Evolutionary conservation across 1,140 invertebrate genomes (phyloP).

Genomic region (Drosophila eugracilis): DNA sequence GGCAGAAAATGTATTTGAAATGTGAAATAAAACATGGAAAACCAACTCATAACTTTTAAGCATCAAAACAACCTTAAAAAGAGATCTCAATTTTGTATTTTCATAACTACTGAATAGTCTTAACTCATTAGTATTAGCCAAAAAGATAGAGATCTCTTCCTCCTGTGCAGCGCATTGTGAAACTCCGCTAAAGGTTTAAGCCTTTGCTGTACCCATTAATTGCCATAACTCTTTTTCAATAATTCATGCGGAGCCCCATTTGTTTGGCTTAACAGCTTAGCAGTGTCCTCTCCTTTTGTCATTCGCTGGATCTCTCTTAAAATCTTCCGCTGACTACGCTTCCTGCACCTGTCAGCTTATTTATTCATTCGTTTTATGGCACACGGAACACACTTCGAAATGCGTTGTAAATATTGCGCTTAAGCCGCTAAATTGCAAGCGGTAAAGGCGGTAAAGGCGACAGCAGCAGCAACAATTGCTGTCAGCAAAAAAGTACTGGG

Average conservation of each 20-base stretch:
- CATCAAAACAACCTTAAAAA: neutral
- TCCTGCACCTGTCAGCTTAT: constrained; percentile 61
- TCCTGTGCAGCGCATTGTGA: constrained; percentile 1
- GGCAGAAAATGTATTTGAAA: too few species aligned
- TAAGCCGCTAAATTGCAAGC: constrained; percentile 78
- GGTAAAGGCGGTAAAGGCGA: constrained; percentile 36
- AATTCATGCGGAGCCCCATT: constrained; percentile 45
- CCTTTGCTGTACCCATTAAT: constrained; percentile 20
- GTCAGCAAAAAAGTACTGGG: constrained; percentile 54
- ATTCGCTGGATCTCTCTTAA: constrained; percentile 20
- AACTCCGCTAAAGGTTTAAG: constrained; percentile 2
- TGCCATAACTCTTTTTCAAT: constrained; percentile 47
- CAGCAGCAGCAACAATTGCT: constrained; percentile 63
- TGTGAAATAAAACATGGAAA: neutral
- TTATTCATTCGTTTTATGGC: constrained; percentile 67
- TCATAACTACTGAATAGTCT: neutral
- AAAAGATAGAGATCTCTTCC: neutral
- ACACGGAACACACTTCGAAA: constrained; percentile 64
- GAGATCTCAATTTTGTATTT: too few species aligned
- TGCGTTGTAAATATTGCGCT: constrained; percentile 77
- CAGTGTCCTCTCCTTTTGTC: constrained; percentile 46
- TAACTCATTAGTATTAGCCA: too few species aligned
- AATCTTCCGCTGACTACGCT: constrained; percentile 24
- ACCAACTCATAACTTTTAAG: neutral
- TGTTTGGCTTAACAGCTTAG: constrained; percentile 49